Evolutionary conservation across 2,888 invertebrate genomes (phyloP), one percentile per base, ranked within the genome.

Genomic region (Andrena praecox): DNA sequence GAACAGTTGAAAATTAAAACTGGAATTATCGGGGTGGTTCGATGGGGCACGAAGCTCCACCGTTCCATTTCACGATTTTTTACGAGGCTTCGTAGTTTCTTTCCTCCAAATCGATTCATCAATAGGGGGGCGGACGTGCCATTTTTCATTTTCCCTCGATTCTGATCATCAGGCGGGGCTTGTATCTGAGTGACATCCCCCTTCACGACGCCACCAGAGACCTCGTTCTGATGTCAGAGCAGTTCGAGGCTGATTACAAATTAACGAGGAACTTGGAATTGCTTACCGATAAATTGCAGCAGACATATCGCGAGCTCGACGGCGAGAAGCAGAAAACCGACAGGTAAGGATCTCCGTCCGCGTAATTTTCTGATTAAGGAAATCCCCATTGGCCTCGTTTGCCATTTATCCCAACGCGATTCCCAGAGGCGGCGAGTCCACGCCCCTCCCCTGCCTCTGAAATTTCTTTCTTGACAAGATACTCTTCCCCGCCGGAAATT

Each of bases 221-320:
- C 95, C 95, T 99, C 91, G 99, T 99, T 7, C 95, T 99, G 89
- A 97, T 99, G 96, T 99, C 98, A 7, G 99, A 99, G 94, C 98
- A 99, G 94, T 99, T 99, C 93, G 98, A 99, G 94, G 99, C 99
- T 0, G 99, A 99, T 94, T 99, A 99, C 94, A 98, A 99, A 93
- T 95, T 99, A 88, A 99, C 99, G 0, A 97, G 98, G 92, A 98
- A 98, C 94, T 95, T 99, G 90, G 99, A 99, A 94, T 96, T 99
- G 82, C 95, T 99, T 12, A 99, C 98, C 29, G 99, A 99, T 93
- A 98, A 99, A 94, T 95, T 99, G 80, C 99, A 99, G 93, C 98
- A 98, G 94, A 99, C 99, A 0, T 98, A 98, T 94, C 95, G 98
- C 82, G 98, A 99, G 93, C 95, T 99, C 90, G 99, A 99, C 91